Conservation (phyloP, 2,888 invertebrate species). For the Stenichneumon culpator region DNA sequence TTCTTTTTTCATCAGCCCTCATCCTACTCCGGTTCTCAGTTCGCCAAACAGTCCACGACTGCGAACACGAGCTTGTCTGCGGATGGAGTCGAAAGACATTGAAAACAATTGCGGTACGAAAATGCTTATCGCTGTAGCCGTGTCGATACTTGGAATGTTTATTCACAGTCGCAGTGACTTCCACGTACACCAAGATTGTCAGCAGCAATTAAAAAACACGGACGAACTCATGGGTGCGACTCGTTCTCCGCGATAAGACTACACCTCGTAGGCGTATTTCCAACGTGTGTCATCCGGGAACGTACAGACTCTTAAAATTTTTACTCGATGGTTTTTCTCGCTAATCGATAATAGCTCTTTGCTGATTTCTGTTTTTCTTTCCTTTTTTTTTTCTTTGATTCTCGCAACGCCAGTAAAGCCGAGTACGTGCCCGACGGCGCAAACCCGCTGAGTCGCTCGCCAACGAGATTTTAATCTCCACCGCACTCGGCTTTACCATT, state of each 20-base stretch:
- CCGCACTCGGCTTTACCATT: conserved; percentile 1
- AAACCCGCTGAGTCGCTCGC: not conserved
- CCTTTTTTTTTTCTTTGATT: not conserved
- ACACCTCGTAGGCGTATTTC: conserved; percentile 37
- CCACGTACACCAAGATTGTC: not conserved
- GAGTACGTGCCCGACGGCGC: not conserved
- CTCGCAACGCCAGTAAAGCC: not conserved
- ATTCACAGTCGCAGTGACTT: not conserved
- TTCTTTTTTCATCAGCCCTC: conserved; percentile 18
- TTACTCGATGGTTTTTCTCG: conserved; percentile 23
- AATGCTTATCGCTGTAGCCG: not conserved
- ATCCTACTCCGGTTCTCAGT: conserved; percentile 1
- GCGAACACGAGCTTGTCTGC: not conserved
- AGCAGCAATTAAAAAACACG: not conserved
- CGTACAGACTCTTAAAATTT: conserved; percentile 34
- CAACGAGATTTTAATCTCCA: conserved; percentile 34
- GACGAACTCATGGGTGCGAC: not conserved
- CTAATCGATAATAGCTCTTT: conserved; percentile 41
- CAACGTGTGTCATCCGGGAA: conserved; percentile 51
- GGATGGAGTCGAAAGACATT: not conserved
- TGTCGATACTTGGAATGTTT: not conserved
- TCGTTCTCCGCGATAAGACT: conserved; percentile 6
- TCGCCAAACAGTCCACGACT: not conserved
- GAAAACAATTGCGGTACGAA: not conserved
- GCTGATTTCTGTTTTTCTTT: conserved; percentile 7